Percentiles rank a stretch among this genome's conserved stretches.
phyloP scores from a whole-genome alignment of 2,113 vertebrate species.

The Toxotes jaculatrix region DNA sequence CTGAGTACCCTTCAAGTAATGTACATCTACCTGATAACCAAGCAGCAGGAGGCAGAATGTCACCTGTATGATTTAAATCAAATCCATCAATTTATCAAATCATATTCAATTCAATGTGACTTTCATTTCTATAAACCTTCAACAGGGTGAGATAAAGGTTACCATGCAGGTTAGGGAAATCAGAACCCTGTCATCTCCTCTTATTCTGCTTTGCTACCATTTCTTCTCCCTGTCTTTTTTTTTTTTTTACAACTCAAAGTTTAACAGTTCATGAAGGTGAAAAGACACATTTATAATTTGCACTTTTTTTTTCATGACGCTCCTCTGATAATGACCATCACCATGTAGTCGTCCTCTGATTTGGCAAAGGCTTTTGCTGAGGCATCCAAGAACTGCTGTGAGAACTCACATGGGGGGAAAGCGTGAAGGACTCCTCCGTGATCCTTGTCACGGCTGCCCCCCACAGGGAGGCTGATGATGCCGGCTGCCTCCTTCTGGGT shows the following conservation, averaged over 20 bases:
- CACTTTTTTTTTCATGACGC: constrained; percentile 86
- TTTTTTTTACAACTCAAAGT: constrained; percentile 47
- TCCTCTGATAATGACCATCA: constrained; percentile 98
- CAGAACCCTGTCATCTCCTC: constrained; percentile 12
- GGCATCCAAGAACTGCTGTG: constrained; percentile 97
- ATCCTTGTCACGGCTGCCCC: constrained; percentile 95
- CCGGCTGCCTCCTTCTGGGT: constrained; percentile 99
- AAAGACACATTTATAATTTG: constrained; percentile 39
- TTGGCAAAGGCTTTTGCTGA: constrained; percentile 96
- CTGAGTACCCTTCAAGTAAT: constrained; percentile 41
- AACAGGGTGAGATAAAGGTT: constrained; percentile 30
- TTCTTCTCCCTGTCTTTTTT: constrained; percentile 9
- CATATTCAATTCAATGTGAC: constrained; percentile 22
- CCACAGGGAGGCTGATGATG: constrained; percentile 97
- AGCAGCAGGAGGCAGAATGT: constrained; percentile 21
- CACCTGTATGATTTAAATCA: constrained; percentile 13
- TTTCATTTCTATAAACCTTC: constrained; percentile 39
- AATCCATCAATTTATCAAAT: constrained; percentile 34
- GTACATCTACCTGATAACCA: constrained; percentile 33
- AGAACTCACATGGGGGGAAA: constrained; percentile 98
- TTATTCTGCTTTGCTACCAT: constrained; percentile 19
- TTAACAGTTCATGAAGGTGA: constrained; percentile 42
- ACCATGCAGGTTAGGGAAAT: constrained; percentile 37
- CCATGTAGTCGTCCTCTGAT: constrained; percentile 98
- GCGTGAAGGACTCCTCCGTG: constrained; percentile 96